Conservation (phyloP, 2,113 vertebrate species). For the Cebus imitator region DNA sequence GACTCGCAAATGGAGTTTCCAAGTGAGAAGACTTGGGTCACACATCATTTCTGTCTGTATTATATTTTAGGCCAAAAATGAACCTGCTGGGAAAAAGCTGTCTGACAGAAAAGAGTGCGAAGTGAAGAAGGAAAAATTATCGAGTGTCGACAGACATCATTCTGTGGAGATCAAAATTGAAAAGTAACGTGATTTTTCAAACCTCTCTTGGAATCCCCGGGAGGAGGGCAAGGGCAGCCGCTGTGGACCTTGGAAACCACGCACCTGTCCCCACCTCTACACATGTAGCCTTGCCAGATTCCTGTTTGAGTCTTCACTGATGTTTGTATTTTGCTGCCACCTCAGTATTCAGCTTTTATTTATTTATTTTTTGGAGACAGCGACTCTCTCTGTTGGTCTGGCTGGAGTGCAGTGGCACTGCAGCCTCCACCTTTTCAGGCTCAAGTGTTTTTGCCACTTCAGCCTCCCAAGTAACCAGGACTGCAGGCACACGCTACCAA, state of each 20-base stretch:
- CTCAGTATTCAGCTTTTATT: neutral
- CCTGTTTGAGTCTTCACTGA: neutral
- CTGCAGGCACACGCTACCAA: neutral
- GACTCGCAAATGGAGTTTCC: neutral
- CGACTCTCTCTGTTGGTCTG: neutral
- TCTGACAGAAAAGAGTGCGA: constrained; percentile 90
- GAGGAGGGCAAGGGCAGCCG: neutral
- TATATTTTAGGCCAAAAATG: constrained; percentile 93
- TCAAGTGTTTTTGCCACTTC: neutral
- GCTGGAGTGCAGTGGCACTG: neutral
- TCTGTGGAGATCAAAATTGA: constrained; percentile 92
- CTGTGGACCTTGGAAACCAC: neutral
- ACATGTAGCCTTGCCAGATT: neutral
- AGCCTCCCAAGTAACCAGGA: neutral
- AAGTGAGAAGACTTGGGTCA: accelerated
- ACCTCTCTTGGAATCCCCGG: neutral
- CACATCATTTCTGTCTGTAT: neutral
- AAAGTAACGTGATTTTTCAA: constrained; percentile 79
- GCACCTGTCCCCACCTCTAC: neutral
- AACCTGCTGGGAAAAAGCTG: constrained; percentile 94
- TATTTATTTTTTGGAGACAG: too few relatives aligned
- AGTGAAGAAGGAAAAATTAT: constrained; percentile 85
- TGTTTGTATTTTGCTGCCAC: neutral
- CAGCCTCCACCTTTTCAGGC: neutral
- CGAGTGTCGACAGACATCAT: constrained; percentile 84